Evolutionary conservation across 2,113 vertebrate species (phyloP).

Genomic region (Myotis davidii): DNA sequence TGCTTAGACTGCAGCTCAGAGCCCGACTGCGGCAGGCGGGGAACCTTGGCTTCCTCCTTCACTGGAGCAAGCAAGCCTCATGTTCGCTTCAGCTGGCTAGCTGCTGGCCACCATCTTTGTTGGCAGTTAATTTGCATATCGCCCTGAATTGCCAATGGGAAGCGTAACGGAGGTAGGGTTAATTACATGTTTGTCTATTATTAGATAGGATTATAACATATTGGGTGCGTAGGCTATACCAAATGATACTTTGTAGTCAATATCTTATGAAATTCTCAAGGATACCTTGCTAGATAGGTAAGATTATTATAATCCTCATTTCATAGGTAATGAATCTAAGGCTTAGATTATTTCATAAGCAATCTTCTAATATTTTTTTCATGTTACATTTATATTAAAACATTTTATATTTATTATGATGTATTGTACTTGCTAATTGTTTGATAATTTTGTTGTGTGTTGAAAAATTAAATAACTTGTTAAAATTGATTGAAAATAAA

Average conservation of each 20-base stretch:
- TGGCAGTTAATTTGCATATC: no score
- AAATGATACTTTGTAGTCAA: neutral
- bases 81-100: no score
- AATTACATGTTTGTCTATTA: no score
- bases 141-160: no score
- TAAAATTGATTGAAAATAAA: neutral
- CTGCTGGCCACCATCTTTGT: no score
- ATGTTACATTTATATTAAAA: neutral
- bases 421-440: neutral
- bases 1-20: no score
- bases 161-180: no score
- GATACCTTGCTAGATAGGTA: neutral
- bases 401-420: neutral
- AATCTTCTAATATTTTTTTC: neutral
- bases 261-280: conserved; percentile 48
- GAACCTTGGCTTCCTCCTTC: no score
- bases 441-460: neutral
- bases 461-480: neutral
- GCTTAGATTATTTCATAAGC: conserved; percentile 52
- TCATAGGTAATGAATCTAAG: conserved; percentile 55
- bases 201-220: conserved; percentile 28
- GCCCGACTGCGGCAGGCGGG: no score
- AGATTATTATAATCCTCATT: conserved; percentile 43
- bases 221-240: neutral
- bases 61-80: no score